Conservation (phyloP, 2,113 vertebrate species). For the Muntiacus muntjak region DNA sequence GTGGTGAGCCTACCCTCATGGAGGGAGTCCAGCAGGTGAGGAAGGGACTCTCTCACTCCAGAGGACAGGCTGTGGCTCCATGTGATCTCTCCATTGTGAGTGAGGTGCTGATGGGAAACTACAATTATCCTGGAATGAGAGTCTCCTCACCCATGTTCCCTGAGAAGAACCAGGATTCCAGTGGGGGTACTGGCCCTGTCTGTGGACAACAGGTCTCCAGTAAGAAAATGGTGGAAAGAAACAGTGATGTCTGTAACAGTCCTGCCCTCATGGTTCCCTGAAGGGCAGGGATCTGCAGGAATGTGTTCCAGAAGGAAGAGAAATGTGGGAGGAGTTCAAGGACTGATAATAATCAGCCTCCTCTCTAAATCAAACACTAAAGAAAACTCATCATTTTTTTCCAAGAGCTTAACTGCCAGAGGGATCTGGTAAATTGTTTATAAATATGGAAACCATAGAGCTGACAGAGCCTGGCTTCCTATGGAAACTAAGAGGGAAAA, state of each 20-base stretch:
- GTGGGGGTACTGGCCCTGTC: background rate
- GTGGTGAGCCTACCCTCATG: background rate
- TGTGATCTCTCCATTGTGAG: background rate
- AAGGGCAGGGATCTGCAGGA: background rate
- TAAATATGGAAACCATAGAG: background rate
- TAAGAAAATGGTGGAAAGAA: background rate
- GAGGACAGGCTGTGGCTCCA: background rate
- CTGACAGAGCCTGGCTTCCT: background rate
- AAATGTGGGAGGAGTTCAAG: background rate
- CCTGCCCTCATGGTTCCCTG: background rate
- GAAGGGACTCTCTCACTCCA: rapidly evolving
- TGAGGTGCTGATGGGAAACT: background rate
- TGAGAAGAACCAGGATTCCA: background rate
- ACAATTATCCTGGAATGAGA: background rate
- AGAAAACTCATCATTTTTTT: background rate
- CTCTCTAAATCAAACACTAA: background rate
- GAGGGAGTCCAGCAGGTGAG: background rate
- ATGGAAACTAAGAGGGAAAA: background rate
- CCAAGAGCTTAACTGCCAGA: background rate
- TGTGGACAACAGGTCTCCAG: background rate
- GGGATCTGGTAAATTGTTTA: background rate
- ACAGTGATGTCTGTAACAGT: no score
- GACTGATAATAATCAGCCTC: background rate
- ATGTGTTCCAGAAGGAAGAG: background rate
- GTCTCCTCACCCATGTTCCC: background rate